Conservation (phyloP, 2,797 vertebrate species). For the Pantherophis alleghaniensis region DNA sequence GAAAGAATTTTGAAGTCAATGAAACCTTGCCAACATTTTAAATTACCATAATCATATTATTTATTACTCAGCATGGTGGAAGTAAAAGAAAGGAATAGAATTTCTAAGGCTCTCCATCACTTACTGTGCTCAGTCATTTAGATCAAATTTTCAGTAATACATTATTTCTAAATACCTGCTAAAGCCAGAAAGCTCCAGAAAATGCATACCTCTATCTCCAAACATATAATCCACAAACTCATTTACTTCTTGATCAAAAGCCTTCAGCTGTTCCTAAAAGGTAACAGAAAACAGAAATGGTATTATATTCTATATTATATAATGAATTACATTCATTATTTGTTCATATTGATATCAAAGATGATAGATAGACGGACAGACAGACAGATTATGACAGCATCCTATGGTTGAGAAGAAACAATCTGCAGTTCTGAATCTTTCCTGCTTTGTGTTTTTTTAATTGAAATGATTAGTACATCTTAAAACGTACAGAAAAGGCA, state of each 20-base stretch:
- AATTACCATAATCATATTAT: background rate
- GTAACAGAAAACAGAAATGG: conserved; percentile 8
- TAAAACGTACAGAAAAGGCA: background rate
- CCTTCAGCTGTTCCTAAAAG: conserved; percentile 78
- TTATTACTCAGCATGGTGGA: background rate
- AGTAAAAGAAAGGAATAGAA: background rate
- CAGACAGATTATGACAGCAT: background rate
- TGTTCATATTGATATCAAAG: background rate
- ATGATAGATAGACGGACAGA: background rate
- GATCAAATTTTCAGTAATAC: background rate
- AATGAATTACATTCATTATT: background rate
- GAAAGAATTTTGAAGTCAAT: background rate
- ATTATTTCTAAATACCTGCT: background rate
- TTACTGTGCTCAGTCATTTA: background rate
- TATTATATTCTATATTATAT: background rate
- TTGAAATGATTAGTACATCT: background rate
- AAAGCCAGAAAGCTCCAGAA: background rate
- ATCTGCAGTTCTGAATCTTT: background rate
- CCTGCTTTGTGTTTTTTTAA: background rate
- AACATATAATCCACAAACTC: conserved; percentile 81
- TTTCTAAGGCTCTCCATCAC: background rate
- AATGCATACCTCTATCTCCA: conserved; percentile 80
- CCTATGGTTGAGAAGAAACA: background rate
- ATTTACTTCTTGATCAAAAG: conserved; percentile 78
- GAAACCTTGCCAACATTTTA: background rate